phyloP scores from a whole-genome alignment of 2,797 vertebrate species.

The Echiichthys vipera region DNA sequence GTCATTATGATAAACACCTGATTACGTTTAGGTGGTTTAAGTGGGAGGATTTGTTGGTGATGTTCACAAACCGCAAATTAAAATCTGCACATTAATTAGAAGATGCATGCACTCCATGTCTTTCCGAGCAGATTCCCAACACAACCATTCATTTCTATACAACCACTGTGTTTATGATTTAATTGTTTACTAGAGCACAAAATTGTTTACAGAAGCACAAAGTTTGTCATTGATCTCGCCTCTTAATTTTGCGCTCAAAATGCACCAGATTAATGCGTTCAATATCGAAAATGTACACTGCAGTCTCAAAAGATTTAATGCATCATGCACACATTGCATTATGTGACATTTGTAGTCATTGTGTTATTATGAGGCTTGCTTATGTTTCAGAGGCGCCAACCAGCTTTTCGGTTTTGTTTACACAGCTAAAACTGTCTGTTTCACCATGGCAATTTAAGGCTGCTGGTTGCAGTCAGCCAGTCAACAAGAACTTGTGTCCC shows the following conservation, averaged over 20 bases:
- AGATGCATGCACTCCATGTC: too few species aligned
- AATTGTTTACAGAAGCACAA: too few species aligned
- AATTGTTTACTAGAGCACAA: too few species aligned
- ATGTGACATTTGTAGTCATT: neutral
- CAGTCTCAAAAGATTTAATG: neutral
- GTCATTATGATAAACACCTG: neutral
- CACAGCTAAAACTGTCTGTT: neutral
- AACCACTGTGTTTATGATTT: too few species aligned
- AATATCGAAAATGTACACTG: too few species aligned
- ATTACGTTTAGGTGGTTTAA: neutral
- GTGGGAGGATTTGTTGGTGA: neutral
- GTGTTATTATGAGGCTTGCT: neutral
- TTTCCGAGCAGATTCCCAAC: too few species aligned
- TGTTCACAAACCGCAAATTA: too few species aligned
- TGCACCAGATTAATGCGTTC: too few species aligned
- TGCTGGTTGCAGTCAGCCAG: conserved; percentile 26
- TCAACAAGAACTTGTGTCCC: conserved; percentile 19
- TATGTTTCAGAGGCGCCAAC: neutral
- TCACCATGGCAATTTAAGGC: conserved; percentile 23
- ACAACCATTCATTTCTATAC: too few species aligned
- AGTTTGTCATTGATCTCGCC: too few species aligned
- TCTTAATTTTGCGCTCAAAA: too few species aligned
- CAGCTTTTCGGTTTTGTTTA: conserved; percentile 1
- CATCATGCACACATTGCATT: neutral
- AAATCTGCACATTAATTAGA: too few species aligned